Evolutionary conservation across 2,797 vertebrate species (phyloP), one percentile per base, ranked within the genome.

Genomic region (Melanotaenia nigrans): DNA sequence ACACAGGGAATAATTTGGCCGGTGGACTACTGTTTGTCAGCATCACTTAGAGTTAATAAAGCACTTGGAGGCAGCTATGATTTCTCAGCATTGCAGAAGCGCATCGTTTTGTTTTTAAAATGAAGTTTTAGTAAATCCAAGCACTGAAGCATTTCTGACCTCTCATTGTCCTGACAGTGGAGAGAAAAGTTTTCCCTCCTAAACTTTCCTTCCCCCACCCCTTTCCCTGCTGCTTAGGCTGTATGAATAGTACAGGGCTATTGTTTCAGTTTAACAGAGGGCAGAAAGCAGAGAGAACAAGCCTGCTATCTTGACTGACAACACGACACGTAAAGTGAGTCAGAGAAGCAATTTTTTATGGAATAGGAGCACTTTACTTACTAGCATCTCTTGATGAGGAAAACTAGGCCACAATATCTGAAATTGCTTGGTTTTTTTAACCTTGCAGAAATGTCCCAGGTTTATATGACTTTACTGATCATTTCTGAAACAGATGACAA

Each of bases 241-340:
- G 68, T 61, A 65, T 60, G 69, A 74, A 67, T 74, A 78, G 78
- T 61, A 78, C 54, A 65, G 57, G 36, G 30, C 85, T 84, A 91
- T 93, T 93, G 90, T 93, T 87, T 90, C 77, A 88, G 69, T 76
- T 74, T 59, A 87, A 81, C 81, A 78, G 74, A 82, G 77, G 79
- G 71, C 83, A 90, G 72, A 79, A 67, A 81, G 85, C 67, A 67
- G 65, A 83, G 76, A 84, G 84, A 89, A 75, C 71, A 66, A 63
- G 64, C 51, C 77, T 69, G 83, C 77, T 87, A 87, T 88, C 84
- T 89, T 79, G 82, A 87, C 77, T 82, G 79, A 86, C 83, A 81
- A 79, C 71, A 76, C 73, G 62, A 81, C 80, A 64, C 55, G 70
- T 28, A 81, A 79, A 61, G 68, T n/a, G 61, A 75, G 28, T n/a